These are phyloP conservation scores for Melanotus villosus DNA, from an alignment of 2,888 invertebrate genomes.

Conservation along the genomic window DNA sequence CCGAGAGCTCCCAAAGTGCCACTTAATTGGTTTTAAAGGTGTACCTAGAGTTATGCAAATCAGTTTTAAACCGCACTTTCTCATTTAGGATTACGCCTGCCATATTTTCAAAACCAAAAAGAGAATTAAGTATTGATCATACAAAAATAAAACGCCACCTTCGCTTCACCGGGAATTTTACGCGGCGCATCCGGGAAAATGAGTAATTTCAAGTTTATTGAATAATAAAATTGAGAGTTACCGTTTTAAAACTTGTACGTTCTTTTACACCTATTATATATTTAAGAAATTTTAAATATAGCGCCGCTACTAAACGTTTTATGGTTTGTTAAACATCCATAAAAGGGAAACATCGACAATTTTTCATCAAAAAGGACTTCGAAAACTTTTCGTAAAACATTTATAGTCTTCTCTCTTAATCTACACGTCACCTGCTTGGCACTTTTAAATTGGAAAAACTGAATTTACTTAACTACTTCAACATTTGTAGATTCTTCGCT, in stretches of 20 bases:
- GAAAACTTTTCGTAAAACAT: too few species aligned
- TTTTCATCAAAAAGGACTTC: too few species aligned
- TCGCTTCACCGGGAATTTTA: too few species aligned
- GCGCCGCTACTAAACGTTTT: too few species aligned
- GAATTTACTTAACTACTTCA: too few species aligned
- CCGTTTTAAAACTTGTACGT: neutral
- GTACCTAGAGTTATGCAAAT: constrained; percentile 54
- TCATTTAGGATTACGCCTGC: constrained; percentile 21
- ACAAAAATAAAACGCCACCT: constrained; percentile 30
- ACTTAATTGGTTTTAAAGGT: constrained; percentile 54
- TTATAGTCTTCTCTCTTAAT: too few species aligned
- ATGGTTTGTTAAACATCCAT: too few species aligned
- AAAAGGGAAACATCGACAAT: too few species aligned
- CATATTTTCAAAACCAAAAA: constrained; percentile 25
- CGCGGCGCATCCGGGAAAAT: neutral
- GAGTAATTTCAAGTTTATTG: neutral
- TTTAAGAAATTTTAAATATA: neutral
- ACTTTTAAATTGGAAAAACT: too few species aligned
- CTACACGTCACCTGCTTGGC: too few species aligned
- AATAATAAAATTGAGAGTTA: constrained; percentile 1
- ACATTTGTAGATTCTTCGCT: too few species aligned
- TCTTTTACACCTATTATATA: neutral
- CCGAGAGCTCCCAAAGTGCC: constrained; percentile 47
- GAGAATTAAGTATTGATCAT: constrained; percentile 5
- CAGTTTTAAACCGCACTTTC: constrained; percentile 45